Evolutionary conservation across 2,888 invertebrate species (phyloP).

Genomic region (Matsumyia berberina): DNA sequence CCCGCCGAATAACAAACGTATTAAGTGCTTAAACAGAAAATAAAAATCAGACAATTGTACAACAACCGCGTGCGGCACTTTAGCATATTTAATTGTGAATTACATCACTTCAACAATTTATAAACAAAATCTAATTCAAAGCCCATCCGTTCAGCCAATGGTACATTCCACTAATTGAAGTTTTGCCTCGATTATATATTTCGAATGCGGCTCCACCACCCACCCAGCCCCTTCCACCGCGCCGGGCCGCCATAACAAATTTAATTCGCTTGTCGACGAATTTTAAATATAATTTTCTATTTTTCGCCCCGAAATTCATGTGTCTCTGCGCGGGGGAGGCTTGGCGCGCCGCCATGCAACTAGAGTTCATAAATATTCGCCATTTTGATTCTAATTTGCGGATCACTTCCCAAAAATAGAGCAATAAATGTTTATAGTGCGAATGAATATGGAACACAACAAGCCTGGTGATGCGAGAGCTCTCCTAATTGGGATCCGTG

Average conservation of each 20-base stretch:
- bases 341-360: background rate
- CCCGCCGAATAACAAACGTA: too few relatives aligned
- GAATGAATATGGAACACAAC: background rate
- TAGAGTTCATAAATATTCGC: slow-evolving; percentile 11
- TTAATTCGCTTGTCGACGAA: slow-evolving; percentile 1
- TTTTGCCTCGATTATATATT: background rate
- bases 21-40: background rate
- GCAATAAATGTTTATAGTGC: slow-evolving; percentile 1
- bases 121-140: slow-evolving; percentile 1
- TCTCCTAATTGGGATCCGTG: slow-evolving; percentile 33
- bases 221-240: too few relatives aligned
- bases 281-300: background rate
- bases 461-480: slow-evolving; percentile 2
- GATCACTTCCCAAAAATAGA: background rate
- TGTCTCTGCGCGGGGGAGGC: background rate
- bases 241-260: background rate
- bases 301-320: background rate
- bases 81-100: background rate
- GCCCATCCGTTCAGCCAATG: background rate
- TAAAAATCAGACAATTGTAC: background rate
- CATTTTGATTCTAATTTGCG: slow-evolving; percentile 11
- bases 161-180: background rate
- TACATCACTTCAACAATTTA: background rate
- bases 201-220: background rate
- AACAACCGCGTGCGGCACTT: background rate